Base-by-base conservation (phyloP, 1,140 invertebrate species). In the Coptotermes formosanus region DNA sequence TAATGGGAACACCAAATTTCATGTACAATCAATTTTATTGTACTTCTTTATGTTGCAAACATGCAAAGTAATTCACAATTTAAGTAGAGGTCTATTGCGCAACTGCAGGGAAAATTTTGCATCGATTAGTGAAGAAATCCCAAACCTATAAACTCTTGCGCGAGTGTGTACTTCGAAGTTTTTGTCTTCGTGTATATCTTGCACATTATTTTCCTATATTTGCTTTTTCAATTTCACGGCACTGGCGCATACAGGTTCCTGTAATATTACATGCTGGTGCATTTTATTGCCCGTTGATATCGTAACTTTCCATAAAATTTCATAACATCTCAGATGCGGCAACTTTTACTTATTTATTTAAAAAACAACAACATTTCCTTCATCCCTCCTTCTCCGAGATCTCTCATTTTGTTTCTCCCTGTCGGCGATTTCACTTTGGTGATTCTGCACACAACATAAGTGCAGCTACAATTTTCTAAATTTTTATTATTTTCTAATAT, bases 221-320 rank as follows among this genome's bases (percentile, higher is more conserved):
- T 75, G 64, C 64, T 75, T 75, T 75, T 75, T 75, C 64, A 75
- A 75, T 75, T 30, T 75, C 25, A 25, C 64, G n/a, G 64, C 9
- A 8, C 64, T 9, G 14, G 64, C 64, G 25, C 64, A 75, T 3
- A 30, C 64, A 75, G 64, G 25, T 75, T 75, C 14, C n/a, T 75
- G 25, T 75, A 75, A 75, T 75, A 75, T 75, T n/a, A 75, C 64
- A 14, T 25, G 14, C 64, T 75, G n/a, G 64, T 75, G 64, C 64
- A 75, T 75, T 75, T 75, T 75, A 75, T 75, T 75, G 8, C 25
- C 64, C 64, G 64, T 75, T 75, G n/a, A 75, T 75, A 75, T 75
- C n/a, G 64, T 75, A 75, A 75, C 64, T 75, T 75, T 75, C n/a
- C 64, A 75, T 75, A 30, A 75, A 75, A 75, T 30, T 75, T 75